phyloP scores from a whole-genome alignment of 1,140 invertebrate genomes.

The Charaxes varanes region DNA sequence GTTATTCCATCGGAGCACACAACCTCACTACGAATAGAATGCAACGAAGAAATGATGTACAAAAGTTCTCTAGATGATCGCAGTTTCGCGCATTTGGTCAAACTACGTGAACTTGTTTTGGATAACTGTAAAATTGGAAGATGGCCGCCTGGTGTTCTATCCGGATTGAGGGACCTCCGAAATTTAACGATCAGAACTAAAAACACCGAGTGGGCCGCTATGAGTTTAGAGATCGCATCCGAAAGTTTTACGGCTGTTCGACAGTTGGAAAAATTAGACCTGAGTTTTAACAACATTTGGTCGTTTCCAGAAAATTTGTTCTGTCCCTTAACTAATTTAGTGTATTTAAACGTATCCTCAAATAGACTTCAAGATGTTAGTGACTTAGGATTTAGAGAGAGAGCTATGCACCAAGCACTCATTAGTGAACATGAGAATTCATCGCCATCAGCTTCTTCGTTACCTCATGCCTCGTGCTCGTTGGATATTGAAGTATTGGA shows the following conservation, averaged over 20 bases:
- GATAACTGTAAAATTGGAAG: slow-evolving; percentile 89
- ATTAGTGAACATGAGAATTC: slow-evolving; percentile 76
- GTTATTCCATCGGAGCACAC: slow-evolving; percentile 89
- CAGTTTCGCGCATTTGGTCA: slow-evolving; percentile 85
- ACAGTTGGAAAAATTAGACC: slow-evolving; percentile 86
- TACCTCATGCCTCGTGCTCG: slow-evolving; percentile 77
- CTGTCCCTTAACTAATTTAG: slow-evolving; percentile 85
- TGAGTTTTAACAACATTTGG: slow-evolving; percentile 92
- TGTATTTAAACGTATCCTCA: slow-evolving; percentile 85
- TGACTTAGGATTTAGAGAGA: slow-evolving; percentile 84
- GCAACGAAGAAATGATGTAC: slow-evolving; percentile 83
- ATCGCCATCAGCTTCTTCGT: slow-evolving; percentile 47
- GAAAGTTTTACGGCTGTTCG: slow-evolving; percentile 82
- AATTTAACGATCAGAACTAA: slow-evolving; percentile 88
- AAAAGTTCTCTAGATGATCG: slow-evolving; percentile 83
- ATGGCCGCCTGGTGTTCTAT: slow-evolving; percentile 83
- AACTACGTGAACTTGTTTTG: slow-evolving; percentile 84
- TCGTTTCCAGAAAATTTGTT: slow-evolving; percentile 89
- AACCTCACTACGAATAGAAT: slow-evolving; percentile 84
- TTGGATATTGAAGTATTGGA: slow-evolving; percentile 88
- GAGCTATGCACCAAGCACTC: slow-evolving; percentile 75
- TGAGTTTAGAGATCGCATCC: slow-evolving; percentile 84
- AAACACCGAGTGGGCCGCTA: slow-evolving; percentile 84
- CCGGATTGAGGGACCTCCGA: slow-evolving; percentile 82
- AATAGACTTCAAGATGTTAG: slow-evolving; percentile 90